Conservation (phyloP, 2,888 invertebrate genomes). For the Antheraea yamamai region DNA sequence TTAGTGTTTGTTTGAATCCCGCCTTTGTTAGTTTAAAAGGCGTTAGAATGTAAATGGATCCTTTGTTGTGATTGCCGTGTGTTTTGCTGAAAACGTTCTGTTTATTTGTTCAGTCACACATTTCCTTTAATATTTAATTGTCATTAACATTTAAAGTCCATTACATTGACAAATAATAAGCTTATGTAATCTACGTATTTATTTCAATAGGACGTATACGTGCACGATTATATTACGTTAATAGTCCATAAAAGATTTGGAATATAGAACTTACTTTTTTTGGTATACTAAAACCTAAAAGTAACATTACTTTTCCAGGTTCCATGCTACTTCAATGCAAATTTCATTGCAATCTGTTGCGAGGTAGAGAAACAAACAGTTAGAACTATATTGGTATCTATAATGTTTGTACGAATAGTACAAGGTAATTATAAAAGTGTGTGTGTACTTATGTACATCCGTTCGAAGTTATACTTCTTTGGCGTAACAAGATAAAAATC, state of each 20-base stretch:
- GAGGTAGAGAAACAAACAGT: too few species aligned
- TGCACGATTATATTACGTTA: neutral
- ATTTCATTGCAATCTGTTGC: too few species aligned
- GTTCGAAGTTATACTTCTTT: too few species aligned
- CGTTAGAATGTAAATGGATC: conserved; percentile 78
- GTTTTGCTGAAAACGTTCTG: conserved; percentile 41
- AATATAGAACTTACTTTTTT: neutral
- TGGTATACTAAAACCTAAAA: too few species aligned
- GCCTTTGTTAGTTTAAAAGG: conserved; percentile 81
- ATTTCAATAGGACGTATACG: neutral
- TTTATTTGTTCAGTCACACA: conserved; percentile 19
- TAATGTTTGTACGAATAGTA: too few species aligned
- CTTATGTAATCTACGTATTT: neutral
- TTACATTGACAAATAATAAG: neutral
- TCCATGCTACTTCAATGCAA: too few species aligned
- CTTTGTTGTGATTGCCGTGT: conserved; percentile 75
- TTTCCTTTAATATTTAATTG: neutral
- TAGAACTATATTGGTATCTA: too few species aligned
- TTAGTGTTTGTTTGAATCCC: conserved; percentile 80
- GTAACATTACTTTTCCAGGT: too few species aligned
- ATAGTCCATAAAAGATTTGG: neutral
- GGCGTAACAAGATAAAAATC: too few species aligned
- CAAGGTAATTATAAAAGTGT: too few species aligned
- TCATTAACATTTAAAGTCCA: neutral
- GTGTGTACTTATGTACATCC: too few species aligned